These are phyloP conservation scores for Drosophila triauraria DNA, from an alignment of 1,140 invertebrate species.

Conservation along the genomic window DNA sequence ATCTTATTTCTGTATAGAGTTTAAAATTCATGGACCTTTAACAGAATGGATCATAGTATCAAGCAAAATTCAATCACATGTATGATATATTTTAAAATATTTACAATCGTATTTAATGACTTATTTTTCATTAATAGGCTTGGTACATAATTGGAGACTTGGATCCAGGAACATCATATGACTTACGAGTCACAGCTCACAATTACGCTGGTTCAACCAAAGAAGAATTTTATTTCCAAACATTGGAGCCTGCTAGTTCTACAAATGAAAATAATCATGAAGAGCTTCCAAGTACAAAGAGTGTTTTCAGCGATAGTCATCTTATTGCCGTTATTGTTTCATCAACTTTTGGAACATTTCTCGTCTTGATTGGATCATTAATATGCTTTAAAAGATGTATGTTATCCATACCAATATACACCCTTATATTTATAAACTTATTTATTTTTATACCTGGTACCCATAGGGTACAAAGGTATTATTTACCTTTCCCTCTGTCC, in stretches of 20 bases:
- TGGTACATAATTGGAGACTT: constrained; percentile 87
- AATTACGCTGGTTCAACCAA: constrained; percentile 90
- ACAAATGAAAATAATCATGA: constrained; percentile 82
- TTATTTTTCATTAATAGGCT: constrained; percentile 38
- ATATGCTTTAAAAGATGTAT: constrained; percentile 86
- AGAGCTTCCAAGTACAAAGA: constrained; percentile 80
- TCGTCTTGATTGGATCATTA: constrained; percentile 86
- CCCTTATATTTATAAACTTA: no score
- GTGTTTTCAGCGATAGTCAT: constrained; percentile 86
- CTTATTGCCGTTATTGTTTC: constrained; percentile 86
- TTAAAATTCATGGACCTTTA: constrained; percentile 85
- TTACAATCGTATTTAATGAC: background rate
- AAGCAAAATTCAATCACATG: constrained; percentile 86
- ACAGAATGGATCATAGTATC: constrained; percentile 86
- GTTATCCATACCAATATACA: constrained; percentile 42
- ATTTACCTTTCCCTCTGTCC: no score
- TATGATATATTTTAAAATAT: constrained; percentile 28
- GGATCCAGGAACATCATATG: constrained; percentile 89
- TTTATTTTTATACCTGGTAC: no score
- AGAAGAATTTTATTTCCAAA: constrained; percentile 89
- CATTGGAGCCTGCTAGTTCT: constrained; percentile 85
- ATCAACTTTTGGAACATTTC: constrained; percentile 85
- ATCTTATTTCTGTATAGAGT: constrained; percentile 88
- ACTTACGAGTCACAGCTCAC: constrained; percentile 88
- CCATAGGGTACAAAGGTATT: no score